Conservation (phyloP, 2,113 vertebrate genomes). For the Amia ocellicauda region DNA sequence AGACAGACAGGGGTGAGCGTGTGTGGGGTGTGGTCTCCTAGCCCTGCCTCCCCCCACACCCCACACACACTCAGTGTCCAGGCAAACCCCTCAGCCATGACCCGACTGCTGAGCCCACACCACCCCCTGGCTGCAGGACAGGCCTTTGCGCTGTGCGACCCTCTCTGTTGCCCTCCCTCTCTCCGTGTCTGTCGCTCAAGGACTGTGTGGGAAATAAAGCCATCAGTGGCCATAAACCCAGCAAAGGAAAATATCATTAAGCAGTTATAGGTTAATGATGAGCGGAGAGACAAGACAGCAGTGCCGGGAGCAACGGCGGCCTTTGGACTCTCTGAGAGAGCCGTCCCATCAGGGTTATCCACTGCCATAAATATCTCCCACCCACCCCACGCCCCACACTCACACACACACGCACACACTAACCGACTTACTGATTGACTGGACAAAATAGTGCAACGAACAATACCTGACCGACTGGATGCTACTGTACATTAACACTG, state of each 20-base stretch:
- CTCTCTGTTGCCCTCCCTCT: neutral
- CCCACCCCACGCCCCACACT: neutral
- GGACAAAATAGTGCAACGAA: too few relatives aligned
- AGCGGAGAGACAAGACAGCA: conserved; percentile 26
- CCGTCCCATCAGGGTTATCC: conserved; percentile 60
- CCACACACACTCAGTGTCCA: neutral
- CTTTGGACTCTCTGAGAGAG: conserved; percentile 55
- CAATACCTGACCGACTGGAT: too few relatives aligned
- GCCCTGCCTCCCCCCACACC: too few relatives aligned
- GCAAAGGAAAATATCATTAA: conserved; percentile 22
- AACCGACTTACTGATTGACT: neutral
- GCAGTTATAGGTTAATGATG: conserved; percentile 23
- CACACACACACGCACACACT: neutral
- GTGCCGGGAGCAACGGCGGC: conserved; percentile 30
- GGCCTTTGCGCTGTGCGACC: neutral
- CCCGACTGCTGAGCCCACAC: conserved; percentile 11
- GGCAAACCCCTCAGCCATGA: neutral
- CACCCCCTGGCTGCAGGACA: conserved; percentile 16
- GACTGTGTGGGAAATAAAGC: conserved; percentile 23
- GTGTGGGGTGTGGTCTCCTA: neutral
- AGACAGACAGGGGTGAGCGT: neutral
- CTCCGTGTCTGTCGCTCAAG: conserved; percentile 21
- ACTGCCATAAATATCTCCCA: conserved; percentile 60
- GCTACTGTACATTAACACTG: too few relatives aligned
- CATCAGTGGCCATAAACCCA: conserved; percentile 21